Evolutionary conservation across 2,888 invertebrate genomes (phyloP), one percentile per base, ranked within the genome.

Genomic region (Willowsia nigromaculata): DNA sequence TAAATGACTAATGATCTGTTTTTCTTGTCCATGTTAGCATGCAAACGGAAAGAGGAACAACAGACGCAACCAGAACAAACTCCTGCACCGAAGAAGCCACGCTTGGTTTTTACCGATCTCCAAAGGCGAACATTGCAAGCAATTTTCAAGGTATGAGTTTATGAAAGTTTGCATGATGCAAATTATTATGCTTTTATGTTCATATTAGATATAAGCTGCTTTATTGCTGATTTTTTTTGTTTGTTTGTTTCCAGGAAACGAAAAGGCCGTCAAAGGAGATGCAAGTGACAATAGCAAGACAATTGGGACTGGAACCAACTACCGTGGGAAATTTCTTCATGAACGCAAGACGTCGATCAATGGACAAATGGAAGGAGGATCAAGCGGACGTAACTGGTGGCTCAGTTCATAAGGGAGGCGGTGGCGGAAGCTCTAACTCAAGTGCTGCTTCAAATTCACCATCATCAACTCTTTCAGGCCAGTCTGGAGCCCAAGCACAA

Each of bases 271-370:
- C 98, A 93, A 99, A 99, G 95, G 99, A 99, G 95, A 99, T 99
- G 99, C 99, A 99, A 95, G 98, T 99, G 93, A 99, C 99, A 93
- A 99, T 99, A 95, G 99, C 99, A 37, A 96, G 99, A 93, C 99
- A 99, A 94, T 95, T 99, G 93, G 99, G 99, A 91, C 95, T 99
- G 92, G 99, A 99, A 94, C 98, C 99, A 83, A 98, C 98, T 84
- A 99, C 99, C 13, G 99, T 99, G 89, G 99, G 99, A 78, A 99
- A 99, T 94, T 99, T 99, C 95, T 99, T 99, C 95, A 99, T 99
- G 99, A 99, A 99, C 94, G 99, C 99, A n/a, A 95, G 99, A 90
- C 96, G 99, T 93, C 96, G 99, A 92, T 97, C 97, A 2, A 97
- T 97, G 97, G 99, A 99, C 94, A 99, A 99, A 94, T 99, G 99